Evolutionary conservation across 2,888 invertebrate genomes (phyloP), one percentile per base, ranked within the genome.

Genomic region (Nipponacmea schrenckii): DNA sequence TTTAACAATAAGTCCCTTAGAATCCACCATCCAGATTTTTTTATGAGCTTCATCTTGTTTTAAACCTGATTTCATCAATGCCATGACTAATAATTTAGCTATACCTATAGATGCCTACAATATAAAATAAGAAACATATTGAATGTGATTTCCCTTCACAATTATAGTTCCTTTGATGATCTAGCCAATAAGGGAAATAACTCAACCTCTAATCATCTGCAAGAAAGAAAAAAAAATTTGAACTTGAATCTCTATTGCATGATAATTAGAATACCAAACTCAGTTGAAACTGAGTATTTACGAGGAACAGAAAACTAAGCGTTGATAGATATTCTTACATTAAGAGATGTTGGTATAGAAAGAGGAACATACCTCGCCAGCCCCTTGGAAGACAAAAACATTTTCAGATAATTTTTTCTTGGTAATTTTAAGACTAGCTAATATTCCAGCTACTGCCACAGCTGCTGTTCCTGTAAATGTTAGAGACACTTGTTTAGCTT

Each of bases 11-110:
- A 99, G 92, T 0, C 99, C 99, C 85, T 94, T 95, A 56, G 96
- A 96, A 90, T 99, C 98, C 67, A 98, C 95, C 93, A 99, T 92
- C 94, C 94, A 99, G 84, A 99, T 95, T 85, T 93, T 93, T 0
- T 89, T 89, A 71, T 92, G 92, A 0, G 98, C 98, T 8, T 94
- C 93, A 26, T 92, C 92, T 26, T 93, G 92, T 0, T 92, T 85
- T 0, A 93, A 90, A 7, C 98, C 96, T 31, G 92, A 92, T 83
- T 79, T 71, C 83, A 91, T 90, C 96, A 99, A 96, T 8, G 97
- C 96, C 94, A 95, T 94, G 24, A 95, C 93, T 84, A 97, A 94
- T 70, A 99, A 91, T 81, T 93, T 92, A 0, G 98, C 98, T 85
- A 98, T 98, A 73, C 98, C 98, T 17, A 97, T 91, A 0, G 96